A percentile compares a stretch with the other conserved stretches of the same genome.
phyloP scores from a whole-genome alignment of 2,888 invertebrate genomes.

The Argyra leucocephala region DNA sequence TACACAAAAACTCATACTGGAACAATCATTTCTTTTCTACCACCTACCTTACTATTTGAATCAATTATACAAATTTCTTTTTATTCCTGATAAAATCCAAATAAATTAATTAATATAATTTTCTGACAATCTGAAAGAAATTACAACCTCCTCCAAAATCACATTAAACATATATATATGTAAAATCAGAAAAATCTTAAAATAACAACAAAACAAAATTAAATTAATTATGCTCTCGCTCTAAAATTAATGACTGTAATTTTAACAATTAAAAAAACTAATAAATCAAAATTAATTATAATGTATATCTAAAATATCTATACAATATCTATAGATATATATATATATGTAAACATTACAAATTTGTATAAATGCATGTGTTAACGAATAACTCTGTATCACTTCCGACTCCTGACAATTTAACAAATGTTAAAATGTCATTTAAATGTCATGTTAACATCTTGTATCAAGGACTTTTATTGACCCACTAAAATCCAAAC shows the following conservation, averaged over 20 bases:
- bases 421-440: slow-evolving; percentile 3
- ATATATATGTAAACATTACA: neutral
- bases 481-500: neutral
- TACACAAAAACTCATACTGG: too few relatives aligned
- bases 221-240: neutral
- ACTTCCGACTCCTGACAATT: neutral
- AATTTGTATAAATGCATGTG: neutral
- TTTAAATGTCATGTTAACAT: slow-evolving; percentile 4
- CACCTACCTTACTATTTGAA: too few relatives aligned
- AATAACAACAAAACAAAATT: neutral
- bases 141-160: too few relatives aligned
- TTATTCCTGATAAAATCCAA: too few relatives aligned
- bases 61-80: too few relatives aligned
- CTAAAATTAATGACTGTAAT: neutral
- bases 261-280: neutral
- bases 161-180: too few relatives aligned
- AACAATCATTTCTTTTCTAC: too few relatives aligned
- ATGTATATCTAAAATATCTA: too few relatives aligned
- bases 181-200: neutral
- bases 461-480: slow-evolving; percentile 1
- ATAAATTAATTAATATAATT: too few relatives aligned
- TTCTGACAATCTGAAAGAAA: too few relatives aligned
- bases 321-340: neutral
- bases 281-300: neutral
- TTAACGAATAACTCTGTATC: neutral